Evolutionary conservation across 1,140 invertebrate genomes (phyloP).

Genomic region (Anoplolepis gracilipes): DNA sequence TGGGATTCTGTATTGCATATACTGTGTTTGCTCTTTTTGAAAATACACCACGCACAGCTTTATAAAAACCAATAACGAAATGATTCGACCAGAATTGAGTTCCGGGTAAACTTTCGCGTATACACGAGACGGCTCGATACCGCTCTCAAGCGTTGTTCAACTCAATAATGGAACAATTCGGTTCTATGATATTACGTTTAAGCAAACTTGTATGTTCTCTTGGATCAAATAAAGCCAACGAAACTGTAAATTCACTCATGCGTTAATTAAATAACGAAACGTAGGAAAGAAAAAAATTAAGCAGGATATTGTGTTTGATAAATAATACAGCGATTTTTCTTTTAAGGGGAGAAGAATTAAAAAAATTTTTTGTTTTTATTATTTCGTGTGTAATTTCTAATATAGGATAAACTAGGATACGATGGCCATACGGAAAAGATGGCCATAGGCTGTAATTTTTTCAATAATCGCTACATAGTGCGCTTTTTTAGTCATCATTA

Average conservation of each 20-base stretch:
- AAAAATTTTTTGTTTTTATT: not conserved
- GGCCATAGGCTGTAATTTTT: too few species aligned
- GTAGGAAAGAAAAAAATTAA: not conserved
- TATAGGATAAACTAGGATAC: too few species aligned
- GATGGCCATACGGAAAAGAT: too few species aligned
- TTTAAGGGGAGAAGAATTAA: not conserved
- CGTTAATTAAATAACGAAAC: constrained; percentile 1
- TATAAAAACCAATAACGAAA: constrained; percentile 63
- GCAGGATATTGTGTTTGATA: too few species aligned
- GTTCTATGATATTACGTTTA: constrained; percentile 45
- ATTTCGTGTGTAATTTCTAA: not conserved
- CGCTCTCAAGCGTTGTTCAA: constrained; percentile 17
- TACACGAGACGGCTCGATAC: constrained; percentile 44
- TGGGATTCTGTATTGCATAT: not conserved
- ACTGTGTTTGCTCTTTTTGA: constrained; percentile 44
- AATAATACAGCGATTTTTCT: not conserved
- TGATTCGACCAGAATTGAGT: constrained; percentile 56
- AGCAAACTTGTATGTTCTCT: constrained; percentile 26
- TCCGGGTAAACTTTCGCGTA: constrained; percentile 47
- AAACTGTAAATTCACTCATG: not conserved
- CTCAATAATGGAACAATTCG: constrained; percentile 48
- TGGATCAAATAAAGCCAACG: not conserved
- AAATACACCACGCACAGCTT: constrained; percentile 35
- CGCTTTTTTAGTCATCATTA: too few species aligned
- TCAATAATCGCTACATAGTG: too few species aligned